These are phyloP conservation scores for Leptocoma aspasia DNA, from an alignment of 2,113 vertebrate species.

Conservation along the genomic window DNA sequence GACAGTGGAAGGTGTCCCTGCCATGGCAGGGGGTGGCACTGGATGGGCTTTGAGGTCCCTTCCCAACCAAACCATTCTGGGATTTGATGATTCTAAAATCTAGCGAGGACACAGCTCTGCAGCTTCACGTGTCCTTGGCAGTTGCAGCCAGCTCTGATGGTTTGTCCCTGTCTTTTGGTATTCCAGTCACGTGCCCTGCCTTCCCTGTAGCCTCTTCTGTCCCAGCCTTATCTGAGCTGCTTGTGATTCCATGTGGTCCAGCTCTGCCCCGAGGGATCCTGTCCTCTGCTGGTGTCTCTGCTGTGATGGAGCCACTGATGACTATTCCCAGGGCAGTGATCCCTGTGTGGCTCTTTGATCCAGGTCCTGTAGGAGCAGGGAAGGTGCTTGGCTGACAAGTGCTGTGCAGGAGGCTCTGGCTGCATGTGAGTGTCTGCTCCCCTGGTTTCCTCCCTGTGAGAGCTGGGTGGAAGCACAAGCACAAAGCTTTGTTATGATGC, in stretches of 20 bases:
- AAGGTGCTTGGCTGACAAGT: background rate
- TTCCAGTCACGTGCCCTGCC: background rate
- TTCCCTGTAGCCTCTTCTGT: background rate
- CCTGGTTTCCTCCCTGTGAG: accelerated
- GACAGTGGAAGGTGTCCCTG: background rate
- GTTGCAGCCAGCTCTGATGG: background rate
- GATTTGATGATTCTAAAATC: background rate
- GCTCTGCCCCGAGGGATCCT: background rate
- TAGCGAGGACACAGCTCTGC: background rate
- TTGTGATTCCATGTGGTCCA: background rate
- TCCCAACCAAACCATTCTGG: background rate
- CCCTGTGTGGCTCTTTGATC: background rate
- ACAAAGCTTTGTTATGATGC: accelerated
- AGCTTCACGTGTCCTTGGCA: background rate
- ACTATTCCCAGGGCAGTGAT: accelerated
- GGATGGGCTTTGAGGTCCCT: accelerated
- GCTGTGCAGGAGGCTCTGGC: background rate
- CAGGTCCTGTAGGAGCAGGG: background rate
- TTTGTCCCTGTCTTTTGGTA: background rate
- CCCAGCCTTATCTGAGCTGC: background rate
- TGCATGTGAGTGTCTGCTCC: background rate
- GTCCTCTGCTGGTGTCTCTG: background rate
- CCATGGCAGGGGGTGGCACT: background rate
- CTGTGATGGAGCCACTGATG: background rate
- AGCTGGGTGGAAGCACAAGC: background rate